Base-by-base conservation (phyloP, 2,888 invertebrate genomes). In the Brachyptera putata region DNA sequence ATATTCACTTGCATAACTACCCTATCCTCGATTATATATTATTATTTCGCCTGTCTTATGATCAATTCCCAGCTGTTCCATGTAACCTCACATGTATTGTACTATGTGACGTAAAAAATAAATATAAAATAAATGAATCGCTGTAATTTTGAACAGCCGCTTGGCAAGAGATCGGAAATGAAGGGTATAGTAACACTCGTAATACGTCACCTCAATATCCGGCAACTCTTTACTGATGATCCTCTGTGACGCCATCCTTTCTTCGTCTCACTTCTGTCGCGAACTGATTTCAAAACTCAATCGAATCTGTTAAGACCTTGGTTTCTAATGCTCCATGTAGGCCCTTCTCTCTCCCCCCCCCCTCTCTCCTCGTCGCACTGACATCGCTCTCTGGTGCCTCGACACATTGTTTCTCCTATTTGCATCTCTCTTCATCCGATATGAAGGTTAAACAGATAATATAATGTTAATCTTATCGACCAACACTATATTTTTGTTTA, bases 161-260 rank as follows among this genome's bases (percentile, higher is more conserved):
- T n/a, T n/a, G n/a, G n/a, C n/a, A n/a, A n/a, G n/a, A n/a, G n/a
- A n/a, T n/a, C n/a, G n/a, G n/a, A n/a, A n/a, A n/a, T n/a, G n/a
- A n/a, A n/a, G n/a, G n/a, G n/a, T n/a, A n/a, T n/a, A n/a, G n/a
- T n/a, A n/a, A n/a, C n/a, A n/a, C n/a, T n/a, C n/a, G n/a, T n/a
- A n/a, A n/a, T n/a, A n/a, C n/a, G 16, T 16, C 75, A 89, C 91
- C 84, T 91, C 91, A 69, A 91, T 91, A 74, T 91, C 91, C 1
- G 87, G 87, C 62, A 87, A 70, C 71, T 91, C 89, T 69, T 81
- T 85, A 73, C 87, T 90, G 55, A 88, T 67, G 65, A 79, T 66
- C 62, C 74, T 74, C 68, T 80, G 80, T 57, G 82, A 73, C 79
- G 67, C 67, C 26, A 30, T 58, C 7, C 21, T 53, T 13, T 14